phyloP scores from a whole-genome alignment of 2,113 vertebrate genomes.

The Chionis minor region DNA sequence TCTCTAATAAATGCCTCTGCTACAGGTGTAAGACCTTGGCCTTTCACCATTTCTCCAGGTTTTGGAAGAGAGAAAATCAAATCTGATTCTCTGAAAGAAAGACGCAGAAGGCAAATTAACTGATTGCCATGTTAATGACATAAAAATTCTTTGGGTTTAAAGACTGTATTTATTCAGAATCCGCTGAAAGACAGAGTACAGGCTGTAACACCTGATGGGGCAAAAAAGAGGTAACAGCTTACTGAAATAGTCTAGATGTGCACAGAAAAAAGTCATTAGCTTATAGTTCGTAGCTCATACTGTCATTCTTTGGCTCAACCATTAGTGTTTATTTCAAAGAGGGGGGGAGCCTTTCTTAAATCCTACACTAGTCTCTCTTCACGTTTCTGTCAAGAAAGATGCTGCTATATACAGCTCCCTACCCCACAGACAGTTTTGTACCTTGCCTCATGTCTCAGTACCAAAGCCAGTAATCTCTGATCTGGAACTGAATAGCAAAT shows the following conservation, averaged over 20 bases:
- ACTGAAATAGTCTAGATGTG: neutral
- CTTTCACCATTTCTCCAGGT: neutral
- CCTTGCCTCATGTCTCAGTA: neutral
- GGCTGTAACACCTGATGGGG: neutral
- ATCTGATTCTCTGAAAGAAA: neutral
- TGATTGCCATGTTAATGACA: neutral
- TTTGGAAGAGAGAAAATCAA: neutral
- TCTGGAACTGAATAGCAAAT: neutral
- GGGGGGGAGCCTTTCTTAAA: neutral
- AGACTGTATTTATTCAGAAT: neutral
- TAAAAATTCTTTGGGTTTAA: neutral
- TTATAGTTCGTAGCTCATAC: neutral
- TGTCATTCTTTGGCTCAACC: neutral
- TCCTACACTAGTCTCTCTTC: neutral
- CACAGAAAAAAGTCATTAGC: neutral
- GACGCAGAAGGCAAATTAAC: neutral
- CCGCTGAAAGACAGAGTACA: neutral
- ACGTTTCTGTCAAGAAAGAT: neutral
- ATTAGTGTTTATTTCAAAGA: neutral
- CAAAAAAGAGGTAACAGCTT: neutral
- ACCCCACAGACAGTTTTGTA: neutral
- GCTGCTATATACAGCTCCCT: neutral
- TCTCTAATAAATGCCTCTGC: neutral
- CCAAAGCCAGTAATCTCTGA: neutral
- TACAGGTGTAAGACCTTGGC: neutral